These are phyloP conservation scores for Pristionchus mayeri DNA, from an alignment of 2,888 invertebrate genomes.

Conservation along the genomic window DNA sequence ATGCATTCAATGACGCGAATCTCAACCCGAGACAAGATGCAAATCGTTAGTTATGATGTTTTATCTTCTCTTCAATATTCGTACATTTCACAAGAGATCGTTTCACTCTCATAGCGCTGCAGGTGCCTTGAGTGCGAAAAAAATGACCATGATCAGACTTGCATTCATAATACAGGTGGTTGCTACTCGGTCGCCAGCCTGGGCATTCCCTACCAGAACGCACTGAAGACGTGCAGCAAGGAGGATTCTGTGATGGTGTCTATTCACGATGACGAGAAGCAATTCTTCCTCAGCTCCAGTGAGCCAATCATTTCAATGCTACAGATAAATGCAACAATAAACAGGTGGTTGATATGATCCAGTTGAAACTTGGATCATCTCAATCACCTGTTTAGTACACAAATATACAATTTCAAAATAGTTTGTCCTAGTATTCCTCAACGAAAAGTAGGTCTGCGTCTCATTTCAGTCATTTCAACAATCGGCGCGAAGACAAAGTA, in stretches of 20 bases:
- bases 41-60: not conserved
- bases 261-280: conserved; percentile 9
- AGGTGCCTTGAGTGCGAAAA: too few species aligned
- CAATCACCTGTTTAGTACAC: too few species aligned
- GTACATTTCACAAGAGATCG: too few species aligned
- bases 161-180: conserved; percentile 15
- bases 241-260: not conserved
- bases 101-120: too few species aligned
- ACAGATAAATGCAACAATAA: too few species aligned
- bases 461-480: not conserved
- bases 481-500: not conserved
- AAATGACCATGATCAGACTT: too few species aligned
- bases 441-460: too few species aligned
- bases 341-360: too few species aligned
- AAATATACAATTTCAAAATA: too few species aligned
- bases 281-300: not conserved
- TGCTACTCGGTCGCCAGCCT: not conserved
- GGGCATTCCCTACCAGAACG: not conserved
- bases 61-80: not conserved
- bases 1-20: not conserved
- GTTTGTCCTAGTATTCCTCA: too few species aligned
- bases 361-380: too few species aligned
- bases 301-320: too few species aligned
- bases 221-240: not conserved
- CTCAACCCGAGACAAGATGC: not conserved